Base-by-base conservation (phyloP, 2,888 invertebrate genomes). In the Cybosia mesomella region DNA sequence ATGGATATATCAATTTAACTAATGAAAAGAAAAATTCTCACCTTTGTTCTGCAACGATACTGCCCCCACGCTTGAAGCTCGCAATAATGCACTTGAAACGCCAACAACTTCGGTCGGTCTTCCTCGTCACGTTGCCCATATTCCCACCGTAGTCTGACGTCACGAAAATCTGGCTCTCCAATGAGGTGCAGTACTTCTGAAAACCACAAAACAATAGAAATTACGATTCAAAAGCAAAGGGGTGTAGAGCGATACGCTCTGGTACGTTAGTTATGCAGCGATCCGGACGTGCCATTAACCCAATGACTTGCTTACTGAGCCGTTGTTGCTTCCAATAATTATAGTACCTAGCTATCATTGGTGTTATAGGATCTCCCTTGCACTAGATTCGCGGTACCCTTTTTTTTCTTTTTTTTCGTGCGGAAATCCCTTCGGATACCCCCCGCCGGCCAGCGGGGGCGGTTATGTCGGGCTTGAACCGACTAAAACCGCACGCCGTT, bases 1-100 rank as follows among this genome's bases (percentile, higher is more conserved):
- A 43, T 43, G 18, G 43, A 43, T 18, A 43, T 55, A 22, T 54
- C 10, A n/a, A 54, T 21, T 18, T 15, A 15, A 28, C 57, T 58
- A 32, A 7, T 4, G 8, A 32, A 32, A 57, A 24, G 18, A 55
- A n/a, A 49, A 18, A 7, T 49, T n/a, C 18, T 15, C 28, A 96
- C 96, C 94, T 95, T 96, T 61, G 96, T 96, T 77, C 97, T 95
- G 85, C 98, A 98, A 68, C 97, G 95, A 83, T 97, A 97, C 62
- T 97, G 96, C 21, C 97, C 97, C 96, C 97, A 97, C 21, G 97
- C 96, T 88, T 98, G 97, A 74, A 97, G 90, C 87, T 98, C 98
- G 89, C 98, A 98, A 89, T 97, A 97, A 84, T 96, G 96, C 58
- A 97, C 95, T 88, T 96, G 96, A 90, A 97, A 97, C 21, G 96